Evolutionary conservation across 1,140 invertebrate species (phyloP).

Genomic region (Onthophagus taurus): DNA sequence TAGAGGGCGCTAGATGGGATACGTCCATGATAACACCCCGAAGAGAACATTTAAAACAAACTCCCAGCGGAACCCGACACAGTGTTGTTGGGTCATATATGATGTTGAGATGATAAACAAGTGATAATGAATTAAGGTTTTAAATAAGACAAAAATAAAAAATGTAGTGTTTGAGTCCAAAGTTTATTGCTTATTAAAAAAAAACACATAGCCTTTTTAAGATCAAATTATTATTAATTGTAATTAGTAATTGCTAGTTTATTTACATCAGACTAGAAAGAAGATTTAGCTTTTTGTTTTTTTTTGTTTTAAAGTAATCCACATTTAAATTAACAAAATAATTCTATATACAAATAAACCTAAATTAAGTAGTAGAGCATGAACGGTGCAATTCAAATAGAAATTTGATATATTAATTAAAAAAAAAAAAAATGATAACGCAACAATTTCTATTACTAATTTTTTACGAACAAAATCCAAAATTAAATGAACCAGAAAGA

Average conservation of each 20-base stretch:
- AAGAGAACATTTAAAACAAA: too few relatives aligned
- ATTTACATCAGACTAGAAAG: slow-evolving; percentile 13
- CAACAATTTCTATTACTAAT: background rate
- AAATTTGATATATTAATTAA: background rate
- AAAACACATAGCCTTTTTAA: slow-evolving; percentile 10
- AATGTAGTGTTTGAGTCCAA: too few relatives aligned
- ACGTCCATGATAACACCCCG: too few relatives aligned
- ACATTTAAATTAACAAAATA: slow-evolving; percentile 4
- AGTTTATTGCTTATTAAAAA: too few relatives aligned
- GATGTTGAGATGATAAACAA: too few relatives aligned
- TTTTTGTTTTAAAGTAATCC: background rate
- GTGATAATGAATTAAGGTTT: too few relatives aligned
- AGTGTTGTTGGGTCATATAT: too few relatives aligned
- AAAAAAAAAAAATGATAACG: background rate
- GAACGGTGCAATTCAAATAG: background rate
- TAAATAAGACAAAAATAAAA: too few relatives aligned
- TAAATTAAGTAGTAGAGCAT: slow-evolving; percentile 6
- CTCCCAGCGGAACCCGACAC: too few relatives aligned
- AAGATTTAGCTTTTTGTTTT: background rate
- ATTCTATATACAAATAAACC: slow-evolving; percentile 8
- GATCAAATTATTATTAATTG: slow-evolving; percentile 10
- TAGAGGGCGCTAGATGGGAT: too few relatives aligned
- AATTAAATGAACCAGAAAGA: slow-evolving; percentile 3
- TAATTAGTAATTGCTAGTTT: slow-evolving; percentile 7
- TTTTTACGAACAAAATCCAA: background rate